Evolutionary conservation across 2,797 vertebrate genomes (phyloP), one percentile per base, ranked within the genome.

Genomic region (Danio albolineatus): DNA sequence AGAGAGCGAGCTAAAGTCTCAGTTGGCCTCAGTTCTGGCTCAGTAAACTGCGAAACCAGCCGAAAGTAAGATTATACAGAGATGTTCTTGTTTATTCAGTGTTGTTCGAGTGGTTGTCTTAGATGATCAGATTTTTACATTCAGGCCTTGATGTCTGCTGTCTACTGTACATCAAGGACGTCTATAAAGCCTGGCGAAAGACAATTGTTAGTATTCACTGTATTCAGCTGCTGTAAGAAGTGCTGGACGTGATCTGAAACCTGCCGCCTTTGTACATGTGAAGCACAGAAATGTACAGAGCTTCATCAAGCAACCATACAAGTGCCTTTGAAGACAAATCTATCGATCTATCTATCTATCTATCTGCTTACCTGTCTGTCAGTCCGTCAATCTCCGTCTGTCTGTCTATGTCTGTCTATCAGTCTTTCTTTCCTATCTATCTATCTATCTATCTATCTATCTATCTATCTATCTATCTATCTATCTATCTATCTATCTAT

Each of bases 101-200:
- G 62, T 65, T 75, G 69, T 65, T 49, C 56, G 28, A 28, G 17
- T 28, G 44, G 61, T 81, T 83, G 71, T 21, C 49, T 56, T 17
- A 66, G 59, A 43, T 72, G 60, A 72, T 59, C 17, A 57, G 76
- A 69, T 81, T 81, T 83, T 70, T 51, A 19, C 51, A 21, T 69
- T 69, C 2, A 0, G 21, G 6, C 49, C 14, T 51, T 69, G 28
- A 69, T 69, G 46, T 69, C 46, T 53, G 8, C 41, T 5, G 41
- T 65, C 61, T 64, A 38, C 65, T 49, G 46, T 49, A 51, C 46
- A 7, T 49, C 65, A 10, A 49, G 21, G 21, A 36, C 2, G 2
- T 51, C 46, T 51, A 14, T 38, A 69, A 51, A 10, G 12, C 46
- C 6, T 70, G 46, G 28, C 51, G 48, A 53, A 53, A 39, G 28